A percentile compares a stretch with the other conserved stretches of the same genome.
Evolutionary conservation across 1,140 invertebrate genomes (phyloP).

Genomic region (Bombus picipes): DNA sequence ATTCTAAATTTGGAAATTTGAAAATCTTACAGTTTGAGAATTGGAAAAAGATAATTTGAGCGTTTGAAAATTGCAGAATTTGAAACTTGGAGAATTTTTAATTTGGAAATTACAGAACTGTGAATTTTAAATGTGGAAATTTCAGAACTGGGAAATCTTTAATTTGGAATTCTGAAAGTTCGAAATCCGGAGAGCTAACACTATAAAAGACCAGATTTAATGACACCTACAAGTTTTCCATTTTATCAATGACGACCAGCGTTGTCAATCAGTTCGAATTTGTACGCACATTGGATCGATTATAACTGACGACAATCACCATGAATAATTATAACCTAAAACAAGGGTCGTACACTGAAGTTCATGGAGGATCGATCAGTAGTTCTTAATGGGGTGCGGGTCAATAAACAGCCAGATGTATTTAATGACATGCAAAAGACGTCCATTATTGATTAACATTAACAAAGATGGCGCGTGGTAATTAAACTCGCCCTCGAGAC

Average conservation of each 20-base stretch:
- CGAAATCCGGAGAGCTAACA: neutral
- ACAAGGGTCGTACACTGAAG: constrained; percentile 6
- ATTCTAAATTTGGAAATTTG: neutral
- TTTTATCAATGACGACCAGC: neutral
- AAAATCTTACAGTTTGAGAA: neutral
- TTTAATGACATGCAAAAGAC: neutral
- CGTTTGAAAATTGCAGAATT: too few species aligned
- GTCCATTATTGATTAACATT: constrained; percentile 21
- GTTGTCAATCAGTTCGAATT: neutral
- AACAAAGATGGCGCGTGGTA: constrained; percentile 34
- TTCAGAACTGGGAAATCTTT: too few species aligned
- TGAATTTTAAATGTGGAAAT: too few species aligned
- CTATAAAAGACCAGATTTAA: neutral
- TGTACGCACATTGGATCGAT: neutral
- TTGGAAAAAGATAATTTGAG: too few species aligned
- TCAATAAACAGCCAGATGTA: neutral
- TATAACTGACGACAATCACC: too few species aligned
- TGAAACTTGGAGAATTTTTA: too few species aligned
- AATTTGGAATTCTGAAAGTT: neutral
- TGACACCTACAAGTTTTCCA: neutral
- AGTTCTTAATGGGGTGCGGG: constrained; percentile 15
- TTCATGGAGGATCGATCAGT: constrained; percentile 16
- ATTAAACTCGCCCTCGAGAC: constrained; percentile 4
- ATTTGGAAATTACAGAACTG: neutral
- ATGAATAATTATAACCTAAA: neutral